Percentiles rank a stretch among this genome's conserved stretches.
Conservation (phyloP, 1,140 invertebrate genomes). For the Drosophila biarmipes region DNA sequence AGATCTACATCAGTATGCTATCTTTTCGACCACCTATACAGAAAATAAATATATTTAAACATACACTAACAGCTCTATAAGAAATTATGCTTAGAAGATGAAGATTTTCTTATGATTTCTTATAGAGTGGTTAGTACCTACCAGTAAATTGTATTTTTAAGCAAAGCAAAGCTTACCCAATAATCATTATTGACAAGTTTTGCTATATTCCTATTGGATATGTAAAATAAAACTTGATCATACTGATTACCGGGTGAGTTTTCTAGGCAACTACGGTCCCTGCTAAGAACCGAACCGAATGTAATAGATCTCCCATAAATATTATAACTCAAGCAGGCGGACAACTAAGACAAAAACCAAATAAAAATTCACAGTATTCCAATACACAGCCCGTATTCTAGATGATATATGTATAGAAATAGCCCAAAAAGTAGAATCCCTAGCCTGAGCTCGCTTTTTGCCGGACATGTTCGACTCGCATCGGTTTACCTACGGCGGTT, state of each 20-base stretch:
- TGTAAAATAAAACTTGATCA: not conserved
- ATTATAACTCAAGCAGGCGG: constrained; percentile 15
- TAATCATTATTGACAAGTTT: constrained; percentile 1
- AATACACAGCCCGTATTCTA: not conserved
- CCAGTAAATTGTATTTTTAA: not conserved
- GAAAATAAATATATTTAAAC: not conserved
- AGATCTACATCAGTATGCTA: not conserved
- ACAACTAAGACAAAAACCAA: constrained; percentile 17
- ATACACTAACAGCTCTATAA: not conserved
- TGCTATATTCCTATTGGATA: constrained; percentile 4
- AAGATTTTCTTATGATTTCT: not conserved
- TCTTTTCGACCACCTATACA: constrained; percentile 1
- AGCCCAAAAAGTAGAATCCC: not conserved
- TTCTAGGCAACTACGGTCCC: constrained; percentile 3
- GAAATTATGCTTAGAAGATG: not conserved
- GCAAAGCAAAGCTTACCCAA: not conserved
- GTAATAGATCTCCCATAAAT: not conserved
- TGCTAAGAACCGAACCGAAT: constrained; percentile 5
- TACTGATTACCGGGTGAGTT: not conserved
- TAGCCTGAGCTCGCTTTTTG: too few relatives aligned
- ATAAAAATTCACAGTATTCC: constrained; percentile 48
- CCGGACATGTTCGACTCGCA: not conserved
- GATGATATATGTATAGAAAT: not conserved
- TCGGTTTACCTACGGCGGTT: not conserved
- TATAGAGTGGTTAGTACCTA: not conserved